A percentile compares a stretch with the other conserved stretches of the same genome.
These are phyloP conservation scores for Porites divaricata DNA, from an alignment of 92 coral and sea anemone genomes.

Conservation along the genomic window DNA sequence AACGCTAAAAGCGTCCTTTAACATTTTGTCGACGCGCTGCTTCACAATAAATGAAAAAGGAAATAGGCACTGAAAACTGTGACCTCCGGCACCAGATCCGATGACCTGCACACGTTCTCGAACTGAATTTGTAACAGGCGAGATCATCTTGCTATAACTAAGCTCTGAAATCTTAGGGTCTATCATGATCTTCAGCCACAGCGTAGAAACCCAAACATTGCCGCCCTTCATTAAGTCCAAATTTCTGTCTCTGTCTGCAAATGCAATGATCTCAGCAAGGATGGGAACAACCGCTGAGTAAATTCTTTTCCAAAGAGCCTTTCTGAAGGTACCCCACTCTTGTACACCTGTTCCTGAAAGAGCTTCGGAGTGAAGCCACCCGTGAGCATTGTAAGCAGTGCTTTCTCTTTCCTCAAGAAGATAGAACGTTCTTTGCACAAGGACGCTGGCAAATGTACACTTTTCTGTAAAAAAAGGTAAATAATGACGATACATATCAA, in stretches of 20 bases:
- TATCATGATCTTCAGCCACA: constrained; percentile 56
- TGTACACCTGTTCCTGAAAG: too few species aligned
- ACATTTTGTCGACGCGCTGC: constrained; percentile 47
- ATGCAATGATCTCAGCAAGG: constrained; percentile 76
- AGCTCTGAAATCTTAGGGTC: constrained; percentile 46
- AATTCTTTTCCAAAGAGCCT: constrained; percentile 79
- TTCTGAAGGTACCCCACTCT: too few species aligned
- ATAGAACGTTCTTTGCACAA: too few species aligned
- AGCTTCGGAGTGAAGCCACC: too few species aligned
- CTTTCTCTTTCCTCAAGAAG: constrained; percentile 68
- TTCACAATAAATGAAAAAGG: constrained; percentile 84
- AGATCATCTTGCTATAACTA: constrained; percentile 52
- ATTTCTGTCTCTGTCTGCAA: constrained; percentile 75
- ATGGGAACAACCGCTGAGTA: constrained; percentile 70
- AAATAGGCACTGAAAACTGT: constrained; percentile 55
- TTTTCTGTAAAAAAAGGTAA: constrained; percentile 27
- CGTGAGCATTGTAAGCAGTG: constrained; percentile 19
- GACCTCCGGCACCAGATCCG: constrained; percentile 76
- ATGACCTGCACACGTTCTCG: constrained; percentile 72
- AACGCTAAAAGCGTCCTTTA: constrained; percentile 44
- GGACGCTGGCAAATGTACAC: constrained; percentile 54
- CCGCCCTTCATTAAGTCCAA: constrained; percentile 50
- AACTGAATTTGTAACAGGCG: constrained; percentile 57
- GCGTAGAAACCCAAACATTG: constrained; percentile 36
- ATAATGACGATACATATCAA: too few species aligned